A percentile compares a stretch with the other conserved stretches of the same genome.
phyloP scores from a whole-genome alignment of 2,113 vertebrate genomes.

The Ovis canadensis region DNA sequence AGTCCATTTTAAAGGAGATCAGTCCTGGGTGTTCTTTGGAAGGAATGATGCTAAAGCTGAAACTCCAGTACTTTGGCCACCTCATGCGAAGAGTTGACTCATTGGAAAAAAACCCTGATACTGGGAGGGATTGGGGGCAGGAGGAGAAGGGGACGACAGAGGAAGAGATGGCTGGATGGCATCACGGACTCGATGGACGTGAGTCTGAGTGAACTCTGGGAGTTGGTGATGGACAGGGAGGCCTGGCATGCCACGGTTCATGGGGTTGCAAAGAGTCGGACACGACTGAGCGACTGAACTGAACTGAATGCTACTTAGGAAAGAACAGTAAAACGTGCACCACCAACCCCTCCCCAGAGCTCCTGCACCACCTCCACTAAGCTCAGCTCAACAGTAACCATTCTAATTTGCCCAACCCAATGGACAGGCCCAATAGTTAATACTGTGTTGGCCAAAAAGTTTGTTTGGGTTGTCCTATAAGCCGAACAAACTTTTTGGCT shows the following conservation, averaged over 20 bases:
- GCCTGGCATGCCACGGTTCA: rapidly evolving
- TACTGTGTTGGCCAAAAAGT: background rate
- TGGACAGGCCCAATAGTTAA: background rate
- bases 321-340: background rate
- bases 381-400: background rate
- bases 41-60: too few relatives aligned
- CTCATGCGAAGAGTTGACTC: too few relatives aligned
- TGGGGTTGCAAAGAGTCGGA: too few relatives aligned
- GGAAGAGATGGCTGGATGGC: too few relatives aligned
- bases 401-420: background rate
- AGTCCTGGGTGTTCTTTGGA: too few relatives aligned
- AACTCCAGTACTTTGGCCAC: too few relatives aligned
- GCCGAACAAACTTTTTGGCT: background rate
- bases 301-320: background rate
- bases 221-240: too few relatives aligned
- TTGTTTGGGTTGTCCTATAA: background rate
- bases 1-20: too few relatives aligned
- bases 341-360: background rate
- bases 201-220: too few relatives aligned
- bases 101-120: too few relatives aligned
- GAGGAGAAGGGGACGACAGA: too few relatives aligned
- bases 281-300: background rate
- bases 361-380: background rate
- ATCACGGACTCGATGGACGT: rapidly evolving
- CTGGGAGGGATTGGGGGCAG: too few relatives aligned